Evolutionary conservation across 2,888 invertebrate species (phyloP).

Genomic region (Eristalis pertinax): DNA sequence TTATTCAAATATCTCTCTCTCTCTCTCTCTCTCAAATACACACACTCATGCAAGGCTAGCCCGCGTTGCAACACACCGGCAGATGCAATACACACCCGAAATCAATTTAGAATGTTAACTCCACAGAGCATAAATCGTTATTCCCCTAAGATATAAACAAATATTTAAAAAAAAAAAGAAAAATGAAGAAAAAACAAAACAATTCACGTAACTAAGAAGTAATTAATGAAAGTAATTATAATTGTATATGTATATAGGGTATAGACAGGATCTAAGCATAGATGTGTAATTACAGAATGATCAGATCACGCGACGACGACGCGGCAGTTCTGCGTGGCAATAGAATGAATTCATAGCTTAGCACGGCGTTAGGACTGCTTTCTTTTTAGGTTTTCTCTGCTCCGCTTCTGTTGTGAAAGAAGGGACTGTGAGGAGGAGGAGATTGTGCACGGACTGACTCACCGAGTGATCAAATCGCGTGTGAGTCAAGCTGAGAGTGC

Average conservation of each 20-base stretch:
- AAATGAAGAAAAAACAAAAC: background rate
- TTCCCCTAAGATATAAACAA: constrained; percentile 43
- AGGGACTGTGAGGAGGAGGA: too few species aligned
- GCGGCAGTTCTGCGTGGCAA: constrained; percentile 10
- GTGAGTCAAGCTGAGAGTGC: too few species aligned
- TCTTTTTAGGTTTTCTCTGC: background rate
- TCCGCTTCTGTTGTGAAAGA: background rate
- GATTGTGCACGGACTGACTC: too few species aligned
- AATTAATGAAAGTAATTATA: constrained; percentile 26
- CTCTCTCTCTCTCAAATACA: background rate
- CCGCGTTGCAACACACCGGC: constrained; percentile 31
- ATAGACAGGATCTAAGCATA: constrained; percentile 57
- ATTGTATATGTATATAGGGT: constrained; percentile 58
- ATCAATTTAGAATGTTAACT: constrained; percentile 44
- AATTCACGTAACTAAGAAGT: constrained; percentile 12
- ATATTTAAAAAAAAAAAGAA: constrained; percentile 20
- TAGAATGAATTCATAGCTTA: constrained; percentile 13
- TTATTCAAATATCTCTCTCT: constrained; percentile 11
- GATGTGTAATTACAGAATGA: constrained; percentile 46
- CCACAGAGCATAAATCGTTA: constrained; percentile 67
- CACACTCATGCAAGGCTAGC: constrained; percentile 54
- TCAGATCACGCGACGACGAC: constrained; percentile 4
- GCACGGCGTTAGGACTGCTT: background rate
- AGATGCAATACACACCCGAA: constrained; percentile 54
- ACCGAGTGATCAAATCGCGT: too few species aligned